Base-by-base conservation (phyloP, 2,113 vertebrate genomes). In the Xiphophorus maculatus region DNA sequence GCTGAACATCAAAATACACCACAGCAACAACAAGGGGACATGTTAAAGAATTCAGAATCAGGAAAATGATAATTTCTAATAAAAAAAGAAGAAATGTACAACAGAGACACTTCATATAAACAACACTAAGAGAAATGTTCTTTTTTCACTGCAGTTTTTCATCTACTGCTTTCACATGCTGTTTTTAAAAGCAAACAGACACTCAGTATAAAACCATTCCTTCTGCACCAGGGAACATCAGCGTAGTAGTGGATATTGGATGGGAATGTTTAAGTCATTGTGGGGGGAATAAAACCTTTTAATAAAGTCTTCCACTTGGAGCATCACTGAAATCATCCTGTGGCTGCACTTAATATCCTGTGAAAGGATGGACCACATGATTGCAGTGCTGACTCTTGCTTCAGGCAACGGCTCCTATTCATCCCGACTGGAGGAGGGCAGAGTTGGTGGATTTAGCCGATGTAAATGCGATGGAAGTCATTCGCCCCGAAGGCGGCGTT, bases 391-490 rank as follows among this genome's bases (percentile, higher is more conserved):
- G 75, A 81, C 67, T 70, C 69, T 80, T 2, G 29, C 75, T 76
- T 63, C 77, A 5, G 32, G 80, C 80, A 72, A 30, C 73, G 22
- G 66, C 76, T 79, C 66, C 29, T 66, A 61, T 54, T 48, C 35
- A 25, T 60, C 7, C 3, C 12, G 1, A 63, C 6, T 17, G 35
- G 28, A 27, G 54, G 27, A 44, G 19, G 3, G 5, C 14, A 29
- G 15, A n/a, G 33, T 14, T 2, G 0, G 30, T 32, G 3, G 32
- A 63, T 66, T 96, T 94, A 98, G 64, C 96, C 96, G 0, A 98
- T 98, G 94, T 97, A 98, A 88, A 99, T 99, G 77, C 97, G 96
- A 60, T 99, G 98, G 92, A 98, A 99, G 92, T 99, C 96, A 0
- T 98, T 99, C 64, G 98, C 98, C 22, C 98, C 97, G 1, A 99